Percentiles rank a stretch among this genome's conserved stretches.
Evolutionary conservation across 1,140 invertebrate genomes (phyloP).

Genomic region (Leptestheria dahalacensis): DNA sequence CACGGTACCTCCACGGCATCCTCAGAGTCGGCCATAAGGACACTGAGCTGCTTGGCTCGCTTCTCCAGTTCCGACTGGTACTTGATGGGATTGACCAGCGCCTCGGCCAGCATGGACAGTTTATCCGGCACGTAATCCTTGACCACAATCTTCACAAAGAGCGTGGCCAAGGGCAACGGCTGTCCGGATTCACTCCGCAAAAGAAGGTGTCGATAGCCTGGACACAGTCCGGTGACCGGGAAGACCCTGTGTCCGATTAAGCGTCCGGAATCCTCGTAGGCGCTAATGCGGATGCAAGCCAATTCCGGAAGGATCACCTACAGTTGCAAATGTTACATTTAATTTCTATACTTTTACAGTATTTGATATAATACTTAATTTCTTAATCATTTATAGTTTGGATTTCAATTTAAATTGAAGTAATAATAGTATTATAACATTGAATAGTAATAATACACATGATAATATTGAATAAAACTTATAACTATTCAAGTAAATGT

Average conservation of each 20-base stretch:
- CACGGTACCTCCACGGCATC: conserved; percentile 19
- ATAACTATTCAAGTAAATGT: no score
- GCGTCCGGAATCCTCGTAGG: conserved; percentile 88
- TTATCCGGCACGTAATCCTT: conserved; percentile 96
- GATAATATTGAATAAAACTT: no score
- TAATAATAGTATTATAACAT: no score
- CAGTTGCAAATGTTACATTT: conserved; percentile 14
- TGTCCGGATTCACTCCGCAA: conserved; percentile 83
- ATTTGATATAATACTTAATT: no score
- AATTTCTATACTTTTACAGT: conserved; percentile 7
- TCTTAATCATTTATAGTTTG: conserved; percentile 16
- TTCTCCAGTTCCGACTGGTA: conserved; percentile 89
- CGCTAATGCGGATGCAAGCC: conserved; percentile 84
- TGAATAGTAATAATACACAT: no score
- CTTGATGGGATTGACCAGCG: conserved; percentile 91
- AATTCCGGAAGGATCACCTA: conserved; percentile 93
- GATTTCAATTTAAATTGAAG: no score
- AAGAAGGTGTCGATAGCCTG: conserved; percentile 77
- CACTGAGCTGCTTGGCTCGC: conserved; percentile 71
- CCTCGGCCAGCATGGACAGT: conserved; percentile 72
- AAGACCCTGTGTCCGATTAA: conserved; percentile 91
- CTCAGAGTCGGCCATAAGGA: conserved; percentile 66
- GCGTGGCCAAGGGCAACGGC: conserved; percentile 67
- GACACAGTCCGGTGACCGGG: conserved; percentile 89
- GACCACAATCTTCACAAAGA: conserved; percentile 84